These are phyloP conservation scores for Drosophila percnosoma DNA, from an alignment of 2,888 invertebrate genomes.

Conservation along the genomic window DNA sequence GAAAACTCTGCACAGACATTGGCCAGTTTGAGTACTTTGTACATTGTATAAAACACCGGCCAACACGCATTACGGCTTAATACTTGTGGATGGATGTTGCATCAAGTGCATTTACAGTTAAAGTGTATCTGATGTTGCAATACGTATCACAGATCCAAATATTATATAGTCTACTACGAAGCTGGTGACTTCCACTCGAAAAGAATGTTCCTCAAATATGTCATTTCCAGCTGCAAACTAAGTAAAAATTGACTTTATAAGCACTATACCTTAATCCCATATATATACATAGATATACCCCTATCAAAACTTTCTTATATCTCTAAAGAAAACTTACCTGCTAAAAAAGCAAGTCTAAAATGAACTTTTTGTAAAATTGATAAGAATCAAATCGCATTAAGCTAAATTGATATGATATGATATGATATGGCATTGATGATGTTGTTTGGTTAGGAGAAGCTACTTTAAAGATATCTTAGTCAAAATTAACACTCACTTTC, in stretches of 20 bases:
- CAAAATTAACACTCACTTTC: neutral
- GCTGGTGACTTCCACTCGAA: neutral
- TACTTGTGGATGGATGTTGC: neutral
- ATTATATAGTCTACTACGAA: no score
- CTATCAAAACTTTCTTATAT: no score
- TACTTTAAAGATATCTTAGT: neutral
- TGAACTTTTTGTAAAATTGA: neutral
- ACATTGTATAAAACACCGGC: constrained; percentile 4
- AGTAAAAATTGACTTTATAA: neutral
- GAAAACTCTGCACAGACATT: constrained; percentile 34
- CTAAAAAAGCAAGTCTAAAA: neutral
- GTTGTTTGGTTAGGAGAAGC: no score
- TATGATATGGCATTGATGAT: no score
- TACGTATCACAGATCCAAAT: neutral
- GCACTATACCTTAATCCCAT: accelerated
- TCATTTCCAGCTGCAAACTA: neutral
- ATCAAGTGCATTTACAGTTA: neutral
- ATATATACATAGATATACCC: neutral
- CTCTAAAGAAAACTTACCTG: neutral
- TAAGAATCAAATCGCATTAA: no score
- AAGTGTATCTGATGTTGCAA: neutral
- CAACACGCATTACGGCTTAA: neutral
- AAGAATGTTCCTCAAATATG: neutral
- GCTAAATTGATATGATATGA: no score
- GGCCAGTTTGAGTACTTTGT: constrained; percentile 33